Percentiles rank a stretch among this genome's conserved stretches.
phyloP scores from a whole-genome alignment of 2,888 invertebrate species.

The Drosophila neutralis region DNA sequence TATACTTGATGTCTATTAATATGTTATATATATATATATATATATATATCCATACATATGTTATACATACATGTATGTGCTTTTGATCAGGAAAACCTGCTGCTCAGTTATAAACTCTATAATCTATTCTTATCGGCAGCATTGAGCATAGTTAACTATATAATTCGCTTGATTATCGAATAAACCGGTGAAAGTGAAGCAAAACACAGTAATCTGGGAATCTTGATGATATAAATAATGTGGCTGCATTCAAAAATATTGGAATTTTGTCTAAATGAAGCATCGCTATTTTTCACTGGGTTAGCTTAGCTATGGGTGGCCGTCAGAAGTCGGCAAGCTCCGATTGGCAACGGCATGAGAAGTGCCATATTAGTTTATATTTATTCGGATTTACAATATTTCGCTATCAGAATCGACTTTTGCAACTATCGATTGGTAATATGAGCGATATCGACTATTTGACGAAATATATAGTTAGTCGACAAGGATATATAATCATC shows the following conservation, averaged over 20 bases:
- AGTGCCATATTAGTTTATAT: background rate
- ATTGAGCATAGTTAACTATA: background rate
- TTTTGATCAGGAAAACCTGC: background rate
- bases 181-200: background rate
- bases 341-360: background rate
- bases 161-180: background rate
- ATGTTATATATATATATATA: background rate
- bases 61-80: background rate
- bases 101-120: background rate
- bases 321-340: background rate
- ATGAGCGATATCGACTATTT: background rate
- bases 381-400: background rate
- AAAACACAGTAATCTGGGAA: background rate
- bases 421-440: background rate
- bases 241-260: background rate
- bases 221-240: background rate
- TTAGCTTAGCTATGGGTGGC: background rate
- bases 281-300: background rate
- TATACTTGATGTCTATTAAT: background rate
- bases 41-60: background rate
- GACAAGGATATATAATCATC: no score
- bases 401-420: background rate
- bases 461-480: no score
- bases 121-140: conserved; percentile 2
- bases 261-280: background rate